Evolutionary conservation across 2,797 vertebrate genomes (phyloP).

Genomic region (Typhlichthys eigenmanni): DNA sequence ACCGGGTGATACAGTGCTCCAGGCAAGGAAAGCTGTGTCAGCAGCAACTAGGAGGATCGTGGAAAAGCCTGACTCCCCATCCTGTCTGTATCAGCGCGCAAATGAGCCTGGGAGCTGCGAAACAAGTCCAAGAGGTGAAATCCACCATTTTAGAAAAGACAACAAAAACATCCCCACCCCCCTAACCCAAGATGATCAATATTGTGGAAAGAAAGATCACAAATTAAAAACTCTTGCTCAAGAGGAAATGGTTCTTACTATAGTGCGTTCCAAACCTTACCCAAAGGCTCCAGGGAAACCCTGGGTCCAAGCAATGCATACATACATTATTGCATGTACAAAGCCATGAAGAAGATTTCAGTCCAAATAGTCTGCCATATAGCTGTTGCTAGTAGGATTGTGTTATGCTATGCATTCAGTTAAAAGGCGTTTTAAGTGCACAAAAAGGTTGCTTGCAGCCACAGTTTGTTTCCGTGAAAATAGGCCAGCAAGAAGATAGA

Average conservation of each 20-base stretch:
- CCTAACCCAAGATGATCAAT: background rate
- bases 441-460: no score
- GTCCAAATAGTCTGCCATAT: background rate
- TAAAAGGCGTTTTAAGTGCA: no score
- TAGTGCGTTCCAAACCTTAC: constrained; percentile 18
- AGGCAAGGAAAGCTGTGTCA: constrained; percentile 70
- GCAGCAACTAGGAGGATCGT: constrained; percentile 69
- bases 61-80: constrained; percentile 74
- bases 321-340: no score
- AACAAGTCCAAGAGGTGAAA: constrained; percentile 35
- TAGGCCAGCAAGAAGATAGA: no score
- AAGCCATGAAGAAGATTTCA: no score
- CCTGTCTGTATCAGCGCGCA: constrained; percentile 47
- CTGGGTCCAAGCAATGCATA: background rate
- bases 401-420: background rate
- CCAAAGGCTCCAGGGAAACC: constrained; percentile 18
- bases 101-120: constrained; percentile 39
- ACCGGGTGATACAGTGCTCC: constrained; percentile 51
- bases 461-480: no score
- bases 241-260: constrained; percentile 18
- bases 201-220: background rate
- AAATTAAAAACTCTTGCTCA: background rate
- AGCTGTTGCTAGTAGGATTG: constrained; percentile 2
- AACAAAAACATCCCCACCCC: no score
- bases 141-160: constrained; percentile 1